phyloP scores from a whole-genome alignment of 2,113 vertebrate genomes.

The Grammomys surdaster region DNA sequence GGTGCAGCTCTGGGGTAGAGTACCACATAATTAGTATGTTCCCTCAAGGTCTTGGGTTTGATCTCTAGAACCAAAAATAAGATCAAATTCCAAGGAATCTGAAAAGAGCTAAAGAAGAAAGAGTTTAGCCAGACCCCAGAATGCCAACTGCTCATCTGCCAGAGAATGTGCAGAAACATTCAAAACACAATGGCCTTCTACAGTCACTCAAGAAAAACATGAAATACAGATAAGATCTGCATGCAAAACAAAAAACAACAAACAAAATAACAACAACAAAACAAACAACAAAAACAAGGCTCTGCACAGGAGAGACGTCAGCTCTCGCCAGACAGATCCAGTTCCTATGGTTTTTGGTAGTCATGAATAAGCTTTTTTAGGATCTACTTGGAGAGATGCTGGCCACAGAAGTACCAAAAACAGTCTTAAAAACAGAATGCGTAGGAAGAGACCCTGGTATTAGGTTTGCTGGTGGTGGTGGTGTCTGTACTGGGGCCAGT shows the following conservation, averaged over 20 bases:
- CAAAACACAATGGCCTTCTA: neutral
- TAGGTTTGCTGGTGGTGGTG: neutral
- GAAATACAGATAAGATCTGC: neutral
- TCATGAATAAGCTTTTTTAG: neutral
- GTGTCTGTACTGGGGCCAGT: neutral
- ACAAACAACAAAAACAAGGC: neutral
- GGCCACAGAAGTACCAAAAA: neutral
- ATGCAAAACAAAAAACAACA: neutral
- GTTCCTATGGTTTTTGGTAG: neutral
- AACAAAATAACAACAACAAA: neutral
- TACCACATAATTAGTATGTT: neutral
- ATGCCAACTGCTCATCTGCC: neutral
- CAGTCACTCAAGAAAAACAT: neutral
- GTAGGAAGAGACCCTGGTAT: neutral
- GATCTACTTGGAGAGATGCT: neutral
- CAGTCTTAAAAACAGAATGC: neutral
- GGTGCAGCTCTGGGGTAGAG: neutral
- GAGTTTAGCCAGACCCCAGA: neutral
- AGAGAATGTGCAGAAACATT: neutral
- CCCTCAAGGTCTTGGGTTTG: neutral
- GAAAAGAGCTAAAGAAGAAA: neutral
- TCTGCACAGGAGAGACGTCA: neutral
- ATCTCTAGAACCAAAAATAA: neutral
- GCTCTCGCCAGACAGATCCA: neutral
- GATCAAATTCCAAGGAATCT: neutral